Evolutionary conservation across 2,797 vertebrate species (phyloP), one percentile per base, ranked within the genome.

Genomic region (Neolamprologus multifasciatus): DNA sequence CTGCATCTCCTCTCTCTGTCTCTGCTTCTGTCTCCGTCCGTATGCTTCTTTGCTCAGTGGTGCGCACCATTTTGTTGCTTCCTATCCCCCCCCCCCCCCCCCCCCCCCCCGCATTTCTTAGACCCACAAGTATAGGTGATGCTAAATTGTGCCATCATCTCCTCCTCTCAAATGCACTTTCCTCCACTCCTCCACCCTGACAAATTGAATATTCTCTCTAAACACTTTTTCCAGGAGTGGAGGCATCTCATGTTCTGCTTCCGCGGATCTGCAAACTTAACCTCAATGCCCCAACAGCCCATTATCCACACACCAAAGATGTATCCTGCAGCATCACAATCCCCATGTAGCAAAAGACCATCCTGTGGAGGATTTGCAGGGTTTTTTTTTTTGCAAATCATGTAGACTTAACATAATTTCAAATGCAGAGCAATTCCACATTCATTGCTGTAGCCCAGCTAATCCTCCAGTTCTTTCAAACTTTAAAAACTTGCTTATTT

Each of bases 141-240:
- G 69, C 78, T 82, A 79, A 89, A 80, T 59, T 67, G n/a, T 31
- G n/a, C 83, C 89, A 57, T 86, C 87, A 76, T 84, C 92, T 90
- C 84, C 85, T 88, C 40, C 78, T 86, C 88, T 84, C 82, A 81
- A 76, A 87, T 81, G 86, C 88, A 82, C 90, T 93, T 88, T 87
- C 83, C 83, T 87, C 79, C 36, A 52, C 90, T 90, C 79, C 82
- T 94, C 69, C 85, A 80, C 89, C 86, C 84, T 89, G 86, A 91
- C 89, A 88, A 92, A 93, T 91, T 91, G 78, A 94, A 92, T 90
- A 90, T 94, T 92, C 90, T 85, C 76, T 90, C 87, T 89, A 81
- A 95, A 93, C 83, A 87, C 78, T 84, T 92, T 89, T 90, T 90
- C 83, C 79, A 84, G 57, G 19, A 89, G 83, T 52, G 79, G 67